A percentile compares a stretch with the other conserved stretches of the same genome.
phyloP scores from a whole-genome alignment of 2,113 vertebrate genomes.

The Astur gentilis region DNA sequence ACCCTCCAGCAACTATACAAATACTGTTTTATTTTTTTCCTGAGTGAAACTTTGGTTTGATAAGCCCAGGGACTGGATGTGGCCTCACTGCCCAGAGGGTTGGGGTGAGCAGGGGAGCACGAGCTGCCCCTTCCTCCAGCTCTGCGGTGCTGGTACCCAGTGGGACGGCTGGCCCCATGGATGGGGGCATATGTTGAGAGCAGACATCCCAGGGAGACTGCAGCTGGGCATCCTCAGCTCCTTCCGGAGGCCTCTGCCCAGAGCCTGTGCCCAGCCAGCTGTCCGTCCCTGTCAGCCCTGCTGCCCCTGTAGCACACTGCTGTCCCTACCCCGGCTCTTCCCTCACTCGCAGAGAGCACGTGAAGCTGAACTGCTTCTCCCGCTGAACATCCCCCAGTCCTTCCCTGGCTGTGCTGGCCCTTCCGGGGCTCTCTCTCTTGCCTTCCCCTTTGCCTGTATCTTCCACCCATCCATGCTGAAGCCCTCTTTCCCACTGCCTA shows the following conservation, averaged over 20 bases:
- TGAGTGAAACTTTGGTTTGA: not conserved
- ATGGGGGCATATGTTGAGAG: fast-evolving
- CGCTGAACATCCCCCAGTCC: not conserved
- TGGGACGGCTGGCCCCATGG: not conserved
- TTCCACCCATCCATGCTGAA: not conserved
- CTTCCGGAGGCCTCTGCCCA: not conserved
- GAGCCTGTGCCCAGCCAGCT: not conserved
- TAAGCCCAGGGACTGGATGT: not conserved
- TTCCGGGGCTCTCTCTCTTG: not conserved
- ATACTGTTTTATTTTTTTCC: not conserved
- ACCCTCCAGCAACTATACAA: not conserved
- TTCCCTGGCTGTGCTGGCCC: fast-evolving
- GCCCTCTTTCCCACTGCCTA: not conserved
- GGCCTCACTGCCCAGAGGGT: not conserved
- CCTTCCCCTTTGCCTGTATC: not conserved
- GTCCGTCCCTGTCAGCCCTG: not conserved
- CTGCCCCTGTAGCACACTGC: not conserved
- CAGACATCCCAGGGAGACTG: not conserved
- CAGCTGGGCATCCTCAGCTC: not conserved
- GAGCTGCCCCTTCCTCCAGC: not conserved
- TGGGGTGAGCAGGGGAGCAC: not conserved
- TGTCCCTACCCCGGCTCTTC: not conserved
- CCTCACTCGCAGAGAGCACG: not conserved
- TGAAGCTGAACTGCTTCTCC: not conserved
- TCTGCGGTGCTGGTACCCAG: not conserved